A percentile compares a stretch with the other conserved stretches of the same genome.
These are phyloP conservation scores for Apogon talboti DNA, from an alignment of 2,797 vertebrate species.

Conservation along the genomic window DNA sequence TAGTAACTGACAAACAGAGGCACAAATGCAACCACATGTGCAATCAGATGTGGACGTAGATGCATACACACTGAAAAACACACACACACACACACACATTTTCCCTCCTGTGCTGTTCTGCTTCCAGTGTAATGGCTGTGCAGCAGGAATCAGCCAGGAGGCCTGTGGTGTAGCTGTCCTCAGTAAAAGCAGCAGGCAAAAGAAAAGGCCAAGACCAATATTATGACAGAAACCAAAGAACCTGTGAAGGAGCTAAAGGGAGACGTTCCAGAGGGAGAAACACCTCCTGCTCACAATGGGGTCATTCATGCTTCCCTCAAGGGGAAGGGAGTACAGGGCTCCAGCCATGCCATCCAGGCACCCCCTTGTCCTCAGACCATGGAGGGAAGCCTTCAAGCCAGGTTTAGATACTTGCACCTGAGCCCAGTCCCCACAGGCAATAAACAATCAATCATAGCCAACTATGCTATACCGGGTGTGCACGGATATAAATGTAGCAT, in stretches of 20 bases:
- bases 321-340: constrained; percentile 53
- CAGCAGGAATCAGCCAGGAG: constrained; percentile 65
- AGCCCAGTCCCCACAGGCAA: constrained; percentile 42
- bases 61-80: constrained; percentile 24
- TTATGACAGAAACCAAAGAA: constrained; percentile 83
- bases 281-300: constrained; percentile 79
- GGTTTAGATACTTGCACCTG: constrained; percentile 50
- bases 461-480: constrained; percentile 25
- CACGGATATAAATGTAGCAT: constrained; percentile 57
- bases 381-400: constrained; percentile 59
- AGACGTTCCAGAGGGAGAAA: constrained; percentile 79
- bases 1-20: constrained; percentile 58
- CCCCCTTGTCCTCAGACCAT: constrained; percentile 41
- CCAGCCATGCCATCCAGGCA: constrained; percentile 62
- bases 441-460: constrained; percentile 66
- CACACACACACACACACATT: constrained; percentile 32
- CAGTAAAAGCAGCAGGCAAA: constrained; percentile 71
- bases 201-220: constrained; percentile 81
- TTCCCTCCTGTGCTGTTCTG: constrained; percentile 52
- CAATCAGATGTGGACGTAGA: constrained; percentile 42
- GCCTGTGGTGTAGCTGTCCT: constrained; percentile 76
- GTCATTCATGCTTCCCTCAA: constrained; percentile 73
- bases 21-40: constrained; percentile 55
- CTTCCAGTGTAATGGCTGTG: constrained; percentile 58
- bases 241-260: constrained; percentile 79